Percentiles rank a stretch among this genome's conserved stretches.
Evolutionary conservation across 2,113 vertebrate species (phyloP).

Genomic region (Notarius lentiginosus): DNA sequence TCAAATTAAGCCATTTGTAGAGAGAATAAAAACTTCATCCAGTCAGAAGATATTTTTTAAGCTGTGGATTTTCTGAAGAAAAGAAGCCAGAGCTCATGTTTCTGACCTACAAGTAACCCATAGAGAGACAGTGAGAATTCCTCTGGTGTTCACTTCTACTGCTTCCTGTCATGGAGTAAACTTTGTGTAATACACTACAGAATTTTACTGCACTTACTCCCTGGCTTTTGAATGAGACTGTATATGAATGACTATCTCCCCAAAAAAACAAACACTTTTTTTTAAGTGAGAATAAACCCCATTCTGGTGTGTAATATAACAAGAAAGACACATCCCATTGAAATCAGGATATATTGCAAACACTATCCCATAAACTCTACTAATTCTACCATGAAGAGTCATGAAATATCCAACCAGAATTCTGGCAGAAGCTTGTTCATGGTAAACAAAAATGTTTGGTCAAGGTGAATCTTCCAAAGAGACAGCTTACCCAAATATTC

Average conservation of each 20-base stretch:
- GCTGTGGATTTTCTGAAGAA: neutral
- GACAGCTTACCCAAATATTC: too few species aligned
- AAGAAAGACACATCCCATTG: too few species aligned
- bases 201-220: neutral
- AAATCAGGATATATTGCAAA: too few species aligned
- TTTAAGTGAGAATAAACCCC: too few species aligned
- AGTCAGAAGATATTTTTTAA: neutral
- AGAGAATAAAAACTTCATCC: neutral
- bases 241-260: neutral
- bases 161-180: neutral
- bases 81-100: neutral
- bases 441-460: too few species aligned
- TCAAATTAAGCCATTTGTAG: neutral
- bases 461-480: too few species aligned
- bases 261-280: neutral
- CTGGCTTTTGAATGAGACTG: neutral
- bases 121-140: constrained; percentile 4
- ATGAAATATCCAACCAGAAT: too few species aligned
- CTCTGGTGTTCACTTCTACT: neutral
- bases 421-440: too few species aligned
- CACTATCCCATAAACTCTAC: too few species aligned
- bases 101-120: constrained; percentile 7
- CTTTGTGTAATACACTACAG: neutral
- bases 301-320: too few species aligned
- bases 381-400: too few species aligned